Conservation (phyloP, 2,888 invertebrate genomes). For the Unio pictorum region DNA sequence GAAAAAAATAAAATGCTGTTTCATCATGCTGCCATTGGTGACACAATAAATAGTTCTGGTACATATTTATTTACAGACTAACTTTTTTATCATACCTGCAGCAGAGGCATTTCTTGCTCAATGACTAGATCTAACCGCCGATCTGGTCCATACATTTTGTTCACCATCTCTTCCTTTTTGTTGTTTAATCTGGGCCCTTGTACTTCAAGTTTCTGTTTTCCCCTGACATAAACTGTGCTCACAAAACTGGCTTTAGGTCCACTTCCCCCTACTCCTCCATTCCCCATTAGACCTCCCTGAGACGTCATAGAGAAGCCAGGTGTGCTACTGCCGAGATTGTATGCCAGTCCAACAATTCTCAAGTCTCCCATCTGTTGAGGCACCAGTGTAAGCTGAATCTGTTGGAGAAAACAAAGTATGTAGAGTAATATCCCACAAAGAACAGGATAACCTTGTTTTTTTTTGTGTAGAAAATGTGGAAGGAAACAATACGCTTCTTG, state of each 20-base stretch:
- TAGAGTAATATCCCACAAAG: neutral
- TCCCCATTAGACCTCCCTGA: constrained; percentile 23
- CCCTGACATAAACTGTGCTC: constrained; percentile 64
- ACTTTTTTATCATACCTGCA: constrained; percentile 77
- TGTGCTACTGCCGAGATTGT: constrained; percentile 73
- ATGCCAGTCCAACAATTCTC: constrained; percentile 82
- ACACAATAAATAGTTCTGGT: neutral
- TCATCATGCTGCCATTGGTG: neutral
- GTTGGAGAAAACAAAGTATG: constrained; percentile 9
- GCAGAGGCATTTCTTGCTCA: constrained; percentile 84
- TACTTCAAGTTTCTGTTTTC: constrained; percentile 73
- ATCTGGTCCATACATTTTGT: constrained; percentile 76
- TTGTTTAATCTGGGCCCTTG: constrained; percentile 76
- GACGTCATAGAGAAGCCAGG: constrained; percentile 42
- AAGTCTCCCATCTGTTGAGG: constrained; percentile 84
- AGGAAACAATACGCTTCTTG: too few relatives aligned
- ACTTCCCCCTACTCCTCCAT: constrained; percentile 22
- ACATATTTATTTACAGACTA: neutral
- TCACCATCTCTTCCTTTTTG: constrained; percentile 74
- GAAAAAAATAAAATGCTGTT: neutral
- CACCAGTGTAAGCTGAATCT: constrained; percentile 81
- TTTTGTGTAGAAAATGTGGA: too few relatives aligned
- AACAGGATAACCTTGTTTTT: neutral
- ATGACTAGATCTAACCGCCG: constrained; percentile 83
- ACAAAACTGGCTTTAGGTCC: constrained; percentile 53